Evolutionary conservation across 2,113 vertebrate species (phyloP), one percentile per base, ranked within the genome.

Genomic region (Telmatochromis sp.): DNA sequence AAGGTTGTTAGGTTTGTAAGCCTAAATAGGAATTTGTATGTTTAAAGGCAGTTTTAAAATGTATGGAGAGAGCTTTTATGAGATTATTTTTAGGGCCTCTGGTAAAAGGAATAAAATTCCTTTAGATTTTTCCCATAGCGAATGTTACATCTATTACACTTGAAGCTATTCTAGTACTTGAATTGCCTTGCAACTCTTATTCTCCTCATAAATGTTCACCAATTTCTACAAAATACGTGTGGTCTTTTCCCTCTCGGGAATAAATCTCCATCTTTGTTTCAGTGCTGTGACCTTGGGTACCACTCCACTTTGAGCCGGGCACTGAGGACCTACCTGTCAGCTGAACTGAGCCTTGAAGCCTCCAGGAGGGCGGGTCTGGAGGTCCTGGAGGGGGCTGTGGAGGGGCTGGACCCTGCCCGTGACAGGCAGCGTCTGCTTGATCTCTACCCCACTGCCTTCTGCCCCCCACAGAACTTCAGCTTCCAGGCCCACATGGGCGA

Each of bases 251-350:
- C 10, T 31, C 70, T 31, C 2, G 1, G 31, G 70, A 78, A 49
- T 51, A 78, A 78, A 33, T 26, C 19, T 63, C 21, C 21, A 2
- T 28, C 23, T 54, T 26, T 70, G 5, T 42, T 17, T 26, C 94
- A 99, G 98, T 99, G 98, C 93, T 99, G 98, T 89, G 98, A 99
- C 96, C 96, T 99, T 94, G 99, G 99, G 94, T 99, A 99, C 94
- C 99, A 99, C 8, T 98, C 98, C 91, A 99, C 98, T 96, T 96
- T 99, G 93, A 99, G 98, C 95, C 97, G 99, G 94, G 98, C 98
- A 14, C 94, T 99, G 70, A 97, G 97, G 95, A 99, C 99, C 4
- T 99, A 99, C 92, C 97, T 99, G 58, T 99, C 99, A 51, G 99
- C 99, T 5, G 99, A 99, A 81, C 98, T 99, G 92, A 99, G 99